Percentiles rank a stretch among this genome's conserved stretches.
These are phyloP conservation scores for Drosophila repletoides DNA, from an alignment of 1,140 invertebrate genomes.

Conservation along the genomic window DNA sequence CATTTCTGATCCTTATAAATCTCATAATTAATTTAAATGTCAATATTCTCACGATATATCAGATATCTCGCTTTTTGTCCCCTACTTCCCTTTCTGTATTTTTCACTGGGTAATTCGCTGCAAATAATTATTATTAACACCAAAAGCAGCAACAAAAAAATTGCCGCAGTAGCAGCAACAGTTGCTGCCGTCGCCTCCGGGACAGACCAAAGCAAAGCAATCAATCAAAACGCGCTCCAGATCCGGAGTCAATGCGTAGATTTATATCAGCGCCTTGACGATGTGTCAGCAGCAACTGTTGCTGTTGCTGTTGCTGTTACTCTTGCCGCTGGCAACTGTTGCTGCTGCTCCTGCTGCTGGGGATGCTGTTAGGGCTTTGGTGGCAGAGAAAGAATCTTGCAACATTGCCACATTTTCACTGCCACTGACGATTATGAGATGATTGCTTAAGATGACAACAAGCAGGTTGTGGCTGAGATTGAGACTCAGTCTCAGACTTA, in stretches of 20 bases:
- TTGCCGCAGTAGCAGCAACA: conserved; percentile 1
- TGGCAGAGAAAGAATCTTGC: background rate
- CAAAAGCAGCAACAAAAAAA: conserved; percentile 67
- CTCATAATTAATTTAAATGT: background rate
- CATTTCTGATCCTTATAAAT: too few species aligned
- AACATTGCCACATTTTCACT: conserved; percentile 39
- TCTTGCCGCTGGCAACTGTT: conserved; percentile 14
- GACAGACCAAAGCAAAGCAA: conserved; percentile 39
- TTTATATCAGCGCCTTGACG: conserved; percentile 61
- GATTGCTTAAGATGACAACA: conserved; percentile 79
- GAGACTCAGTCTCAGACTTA: background rate
- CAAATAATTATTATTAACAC: conserved; percentile 81
- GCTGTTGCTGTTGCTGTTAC: conserved; percentile 5
- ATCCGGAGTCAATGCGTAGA: conserved; percentile 60
- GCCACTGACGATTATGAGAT: conserved; percentile 78
- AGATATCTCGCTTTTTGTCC: background rate
- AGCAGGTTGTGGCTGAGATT: conserved; percentile 49
- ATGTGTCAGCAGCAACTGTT: conserved; percentile 45
- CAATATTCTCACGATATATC: conserved; percentile 18
- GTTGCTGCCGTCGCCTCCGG: conserved; percentile 6
- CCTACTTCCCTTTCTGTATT: background rate
- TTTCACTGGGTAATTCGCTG: conserved; percentile 22
- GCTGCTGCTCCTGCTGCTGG: conserved; percentile 20
- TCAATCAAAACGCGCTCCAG: conserved; percentile 79
- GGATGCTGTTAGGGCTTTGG: conserved; percentile 54